Percentiles rank a stretch among this genome's conserved stretches.
Conservation (phyloP, 2,113 vertebrate genomes). For the Anas platyrhynchos region DNA sequence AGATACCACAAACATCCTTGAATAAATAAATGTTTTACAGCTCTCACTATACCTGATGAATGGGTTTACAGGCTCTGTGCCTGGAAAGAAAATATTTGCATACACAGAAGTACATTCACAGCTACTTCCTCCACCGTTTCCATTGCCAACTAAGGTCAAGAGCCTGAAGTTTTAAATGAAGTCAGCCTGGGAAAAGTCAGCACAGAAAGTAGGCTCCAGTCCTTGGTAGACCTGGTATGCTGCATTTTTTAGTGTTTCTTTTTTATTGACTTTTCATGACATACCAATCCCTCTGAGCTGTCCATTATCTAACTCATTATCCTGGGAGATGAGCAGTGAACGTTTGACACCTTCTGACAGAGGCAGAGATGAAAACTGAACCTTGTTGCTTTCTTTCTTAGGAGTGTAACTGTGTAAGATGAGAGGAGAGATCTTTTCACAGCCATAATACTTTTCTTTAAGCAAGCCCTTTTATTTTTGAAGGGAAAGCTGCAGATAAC, state of each 20-base stretch:
- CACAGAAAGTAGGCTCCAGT: not conserved
- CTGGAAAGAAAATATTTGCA: conserved; percentile 19
- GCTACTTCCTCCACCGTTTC: not conserved
- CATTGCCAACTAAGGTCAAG: not conserved
- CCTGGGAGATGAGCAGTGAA: not conserved
- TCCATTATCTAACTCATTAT: not conserved
- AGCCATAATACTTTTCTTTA: not conserved
- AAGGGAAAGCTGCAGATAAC: not conserved
- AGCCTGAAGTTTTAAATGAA: not conserved
- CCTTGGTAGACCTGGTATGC: not conserved
- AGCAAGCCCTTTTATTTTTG: not conserved
- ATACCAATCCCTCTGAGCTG: not conserved
- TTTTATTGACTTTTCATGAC: not conserved
- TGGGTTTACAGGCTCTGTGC: not conserved
- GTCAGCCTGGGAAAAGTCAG: not conserved
- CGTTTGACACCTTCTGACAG: not conserved
- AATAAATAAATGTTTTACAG: not conserved
- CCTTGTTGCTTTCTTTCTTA: not conserved
- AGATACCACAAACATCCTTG: not conserved
- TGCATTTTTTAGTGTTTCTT: not conserved
- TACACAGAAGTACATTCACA: not conserved
- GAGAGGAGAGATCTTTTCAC: not conserved
- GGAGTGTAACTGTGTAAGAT: not conserved
- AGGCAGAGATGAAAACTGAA: not conserved
- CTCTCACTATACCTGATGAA: not conserved